These are phyloP conservation scores for Salvelinus alpinus DNA, from an alignment of 2,113 vertebrate genomes.

Conservation along the genomic window DNA sequence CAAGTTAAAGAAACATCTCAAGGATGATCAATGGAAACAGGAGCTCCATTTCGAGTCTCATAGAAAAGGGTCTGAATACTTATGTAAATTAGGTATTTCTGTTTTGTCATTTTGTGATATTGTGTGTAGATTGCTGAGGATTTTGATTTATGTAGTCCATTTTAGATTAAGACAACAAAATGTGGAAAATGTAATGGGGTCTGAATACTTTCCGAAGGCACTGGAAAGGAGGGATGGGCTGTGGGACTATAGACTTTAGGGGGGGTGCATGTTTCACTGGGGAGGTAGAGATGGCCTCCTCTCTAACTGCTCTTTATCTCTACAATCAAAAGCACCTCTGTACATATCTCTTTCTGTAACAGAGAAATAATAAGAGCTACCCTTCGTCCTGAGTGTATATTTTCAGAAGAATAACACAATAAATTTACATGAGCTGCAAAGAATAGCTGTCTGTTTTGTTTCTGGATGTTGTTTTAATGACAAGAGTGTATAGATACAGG, in stretches of 20 bases:
- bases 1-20: no score
- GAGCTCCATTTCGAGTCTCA: no score
- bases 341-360: constrained; percentile 67
- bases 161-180: no score
- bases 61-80: no score
- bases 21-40: no score
- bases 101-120: no score
- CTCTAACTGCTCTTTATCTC: constrained; percentile 23
- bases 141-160: no score
- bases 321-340: constrained; percentile 52
- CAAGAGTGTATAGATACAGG: background rate
- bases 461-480: background rate
- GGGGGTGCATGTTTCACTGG: background rate
- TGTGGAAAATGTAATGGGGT: no score
- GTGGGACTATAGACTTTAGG: background rate
- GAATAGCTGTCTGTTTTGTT: background rate
- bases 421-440: constrained; percentile 68
- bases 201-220: no score
- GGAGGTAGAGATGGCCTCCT: constrained; percentile 27
- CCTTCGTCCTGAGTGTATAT: constrained; percentile 68
- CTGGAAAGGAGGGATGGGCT: background rate
- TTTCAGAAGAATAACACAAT: constrained; percentile 68
- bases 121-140: no score
- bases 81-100: no score
- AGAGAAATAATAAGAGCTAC: constrained; percentile 62